A percentile compares a stretch with the other conserved stretches of the same genome.
phyloP scores from a whole-genome alignment of 2,888 invertebrate genomes.

The Oeneis ivallda region DNA sequence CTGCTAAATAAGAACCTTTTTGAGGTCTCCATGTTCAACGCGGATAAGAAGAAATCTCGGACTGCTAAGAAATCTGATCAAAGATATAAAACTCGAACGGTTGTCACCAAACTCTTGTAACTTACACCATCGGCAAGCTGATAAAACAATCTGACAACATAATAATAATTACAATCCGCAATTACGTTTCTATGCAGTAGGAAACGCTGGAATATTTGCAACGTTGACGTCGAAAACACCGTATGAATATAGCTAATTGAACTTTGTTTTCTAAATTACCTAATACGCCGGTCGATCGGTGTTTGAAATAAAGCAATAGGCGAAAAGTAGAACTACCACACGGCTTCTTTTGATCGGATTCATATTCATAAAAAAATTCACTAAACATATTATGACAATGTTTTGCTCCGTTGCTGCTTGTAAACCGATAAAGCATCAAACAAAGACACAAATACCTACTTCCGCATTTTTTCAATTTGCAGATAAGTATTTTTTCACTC shows the following conservation, averaged over 20 bases:
- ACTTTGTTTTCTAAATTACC: conserved; percentile 29
- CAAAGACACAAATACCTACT: no score
- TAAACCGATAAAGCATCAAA: no score
- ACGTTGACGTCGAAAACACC: conserved; percentile 33
- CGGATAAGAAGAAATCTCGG: no score
- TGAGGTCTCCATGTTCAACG: no score
- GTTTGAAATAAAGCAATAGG: conserved; percentile 19
- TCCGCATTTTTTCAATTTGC: no score
- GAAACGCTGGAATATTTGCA: conserved; percentile 34
- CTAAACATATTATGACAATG: no score
- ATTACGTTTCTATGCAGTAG: conserved; percentile 32
- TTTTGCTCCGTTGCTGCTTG: no score
- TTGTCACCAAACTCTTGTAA: conserved; percentile 19
- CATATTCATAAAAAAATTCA: no score
- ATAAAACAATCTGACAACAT: conserved; percentile 39
- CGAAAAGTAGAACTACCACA: conserved; percentile 13
- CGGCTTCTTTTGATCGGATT: background rate
- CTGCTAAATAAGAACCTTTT: no score
- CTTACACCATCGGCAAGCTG: conserved; percentile 26
- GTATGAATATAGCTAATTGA: conserved; percentile 37
- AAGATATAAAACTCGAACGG: background rate
- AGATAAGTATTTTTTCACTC: no score
- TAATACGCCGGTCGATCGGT: conserved; percentile 27
- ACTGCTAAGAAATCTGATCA: no score
- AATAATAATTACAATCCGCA: conserved; percentile 37